These are phyloP conservation scores for Epizoanthus rinbou DNA, from an alignment of 92 coral and sea anemone species.

Conservation along the genomic window DNA sequence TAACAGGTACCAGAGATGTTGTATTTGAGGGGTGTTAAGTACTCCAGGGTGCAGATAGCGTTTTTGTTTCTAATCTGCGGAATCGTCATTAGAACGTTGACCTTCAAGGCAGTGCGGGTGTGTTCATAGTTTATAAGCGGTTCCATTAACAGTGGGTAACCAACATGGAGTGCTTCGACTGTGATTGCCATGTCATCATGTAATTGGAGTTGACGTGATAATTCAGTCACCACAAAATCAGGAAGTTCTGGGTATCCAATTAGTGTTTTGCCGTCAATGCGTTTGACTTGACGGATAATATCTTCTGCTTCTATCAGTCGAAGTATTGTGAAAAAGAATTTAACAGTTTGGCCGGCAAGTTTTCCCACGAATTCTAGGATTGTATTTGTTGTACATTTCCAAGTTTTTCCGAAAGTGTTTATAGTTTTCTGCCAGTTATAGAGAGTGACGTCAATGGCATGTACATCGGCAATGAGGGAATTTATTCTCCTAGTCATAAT, in stretches of 20 bases:
- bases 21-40: slow-evolving; percentile 9
- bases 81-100: not conserved
- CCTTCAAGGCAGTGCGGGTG: not conserved
- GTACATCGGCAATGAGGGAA: not conserved
- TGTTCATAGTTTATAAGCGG: slow-evolving; percentile 2
- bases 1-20: slow-evolving; percentile 4
- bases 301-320: slow-evolving; percentile 4
- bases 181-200: not conserved
- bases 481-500: slow-evolving; percentile 40
- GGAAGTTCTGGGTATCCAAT: too few relatives aligned
- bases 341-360: not conserved
- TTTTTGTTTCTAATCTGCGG: not conserved
- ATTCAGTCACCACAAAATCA: too few relatives aligned
- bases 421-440: slow-evolving; percentile 23
- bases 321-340: slow-evolving; percentile 19
- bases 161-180: not conserved
- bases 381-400: slow-evolving; percentile 20
- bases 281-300: not conserved
- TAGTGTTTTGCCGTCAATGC: not conserved
- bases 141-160: not conserved
- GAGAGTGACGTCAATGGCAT: slow-evolving; percentile 34
- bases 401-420: not conserved
- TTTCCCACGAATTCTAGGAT: slow-evolving; percentile 46
- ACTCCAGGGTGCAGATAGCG: not conserved
- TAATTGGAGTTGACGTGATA: not conserved